phyloP scores from a whole-genome alignment of 2,888 invertebrate genomes.

The Gymnoscelis rufifasciata region DNA sequence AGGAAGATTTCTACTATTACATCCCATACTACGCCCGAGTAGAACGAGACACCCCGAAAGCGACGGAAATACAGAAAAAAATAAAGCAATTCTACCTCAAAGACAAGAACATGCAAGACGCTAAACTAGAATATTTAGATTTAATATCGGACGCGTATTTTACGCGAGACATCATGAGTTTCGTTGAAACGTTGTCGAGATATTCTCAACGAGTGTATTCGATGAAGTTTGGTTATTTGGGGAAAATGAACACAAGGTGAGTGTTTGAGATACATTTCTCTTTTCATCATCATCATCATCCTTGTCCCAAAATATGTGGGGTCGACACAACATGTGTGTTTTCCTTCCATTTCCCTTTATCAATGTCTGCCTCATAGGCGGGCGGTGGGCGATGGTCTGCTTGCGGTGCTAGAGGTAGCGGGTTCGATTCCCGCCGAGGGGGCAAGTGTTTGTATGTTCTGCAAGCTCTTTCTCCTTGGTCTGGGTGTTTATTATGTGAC shows the following conservation, averaged over 20 bases:
- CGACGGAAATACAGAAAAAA: slow-evolving; percentile 32
- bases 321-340: too few relatives aligned
- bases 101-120: slow-evolving; percentile 32
- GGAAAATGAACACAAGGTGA: slow-evolving; percentile 51
- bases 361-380: too few relatives aligned
- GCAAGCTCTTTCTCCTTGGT: too few relatives aligned
- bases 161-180: slow-evolving; percentile 41
- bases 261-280: too few relatives aligned
- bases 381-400: too few relatives aligned
- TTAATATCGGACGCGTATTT: slow-evolving; percentile 54
- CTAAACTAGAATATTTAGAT: slow-evolving; percentile 42
- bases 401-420: too few relatives aligned
- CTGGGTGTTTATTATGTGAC: too few relatives aligned
- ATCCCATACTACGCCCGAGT: slow-evolving; percentile 47
- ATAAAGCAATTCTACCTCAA: slow-evolving; percentile 51
- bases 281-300: too few relatives aligned
- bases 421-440: too few relatives aligned
- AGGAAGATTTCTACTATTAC: slow-evolving; percentile 46
- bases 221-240: slow-evolving; percentile 52
- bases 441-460: too few relatives aligned
- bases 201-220: slow-evolving; percentile 39
- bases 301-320: too few relatives aligned
- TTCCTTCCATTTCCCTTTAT: too few relatives aligned
- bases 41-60: slow-evolving; percentile 30
- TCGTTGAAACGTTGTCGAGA: slow-evolving; percentile 43